Conservation (phyloP, 2,113 vertebrate genomes). For the Bolborhynchus lineola region DNA sequence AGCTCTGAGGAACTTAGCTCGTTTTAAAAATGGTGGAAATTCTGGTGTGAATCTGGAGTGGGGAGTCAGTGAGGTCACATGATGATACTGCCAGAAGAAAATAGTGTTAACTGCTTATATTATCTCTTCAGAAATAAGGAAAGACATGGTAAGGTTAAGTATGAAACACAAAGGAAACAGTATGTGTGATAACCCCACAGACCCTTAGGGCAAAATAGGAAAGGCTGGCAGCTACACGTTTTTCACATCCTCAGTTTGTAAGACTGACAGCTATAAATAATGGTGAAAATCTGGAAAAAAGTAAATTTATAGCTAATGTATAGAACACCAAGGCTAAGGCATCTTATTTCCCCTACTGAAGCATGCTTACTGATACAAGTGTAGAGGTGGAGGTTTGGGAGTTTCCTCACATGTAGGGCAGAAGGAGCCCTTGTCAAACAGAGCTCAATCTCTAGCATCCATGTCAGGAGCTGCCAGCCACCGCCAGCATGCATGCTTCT, state of each 20-base stretch:
- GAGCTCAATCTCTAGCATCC: neutral
- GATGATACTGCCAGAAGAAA: neutral
- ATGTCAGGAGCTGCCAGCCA: neutral
- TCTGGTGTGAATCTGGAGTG: neutral
- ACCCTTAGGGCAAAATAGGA: slow-evolving; percentile 11
- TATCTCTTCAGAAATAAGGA: neutral
- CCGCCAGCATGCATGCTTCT: fast-evolving
- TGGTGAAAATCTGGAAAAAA: neutral
- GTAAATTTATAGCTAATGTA: neutral
- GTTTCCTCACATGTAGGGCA: neutral
- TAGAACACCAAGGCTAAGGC: neutral
- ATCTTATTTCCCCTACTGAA: neutral
- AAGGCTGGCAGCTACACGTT: neutral
- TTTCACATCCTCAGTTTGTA: neutral
- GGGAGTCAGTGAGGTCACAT: neutral
- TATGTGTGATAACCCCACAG: neutral
- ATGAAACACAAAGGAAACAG: neutral
- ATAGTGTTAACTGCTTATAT: neutral
- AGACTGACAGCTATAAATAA: neutral
- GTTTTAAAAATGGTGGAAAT: neutral
- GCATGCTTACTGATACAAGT: neutral
- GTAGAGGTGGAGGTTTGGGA: neutral
- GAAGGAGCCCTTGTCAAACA: neutral
- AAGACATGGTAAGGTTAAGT: neutral
- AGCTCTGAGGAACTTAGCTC: neutral